Percentiles rank a stretch among this genome's conserved stretches.
These are phyloP conservation scores for Neoniphon sammara DNA, from an alignment of 2,797 vertebrate genomes.

Conservation along the genomic window DNA sequence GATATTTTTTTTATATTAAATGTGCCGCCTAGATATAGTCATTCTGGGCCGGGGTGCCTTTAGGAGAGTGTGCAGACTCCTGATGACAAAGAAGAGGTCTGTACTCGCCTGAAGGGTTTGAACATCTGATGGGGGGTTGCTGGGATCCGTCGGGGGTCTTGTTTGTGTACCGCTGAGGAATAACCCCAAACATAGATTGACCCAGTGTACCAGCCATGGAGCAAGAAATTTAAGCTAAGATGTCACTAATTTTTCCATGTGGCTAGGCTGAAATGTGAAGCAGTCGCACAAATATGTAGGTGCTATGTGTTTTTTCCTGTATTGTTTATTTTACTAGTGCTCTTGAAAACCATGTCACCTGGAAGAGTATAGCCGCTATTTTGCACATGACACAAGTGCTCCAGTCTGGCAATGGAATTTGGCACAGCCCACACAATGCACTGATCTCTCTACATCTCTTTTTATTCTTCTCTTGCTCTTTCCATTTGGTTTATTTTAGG, in stretches of 20 bases:
- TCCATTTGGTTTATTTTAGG: conserved; percentile 60
- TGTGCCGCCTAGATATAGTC: conserved; percentile 41
- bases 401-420: conserved; percentile 15
- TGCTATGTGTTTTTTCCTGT: background rate
- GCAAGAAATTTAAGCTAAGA: conserved; percentile 3
- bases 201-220: conserved; percentile 3
- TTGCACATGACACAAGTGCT: conserved; percentile 22
- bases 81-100: conserved; percentile 33
- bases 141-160: conserved; percentile 1
- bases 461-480: conserved; percentile 31
- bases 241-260: conserved; percentile 3
- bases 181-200: background rate
- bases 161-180: background rate
- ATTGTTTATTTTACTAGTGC: conserved; percentile 13
- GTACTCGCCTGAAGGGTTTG: conserved; percentile 9
- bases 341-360: conserved; percentile 61
- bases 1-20: conserved; percentile 48
- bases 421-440: conserved; percentile 11
- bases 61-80: conserved; percentile 19
- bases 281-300: conserved; percentile 1
- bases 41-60: conserved; percentile 33
- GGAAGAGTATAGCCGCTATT: conserved; percentile 66
- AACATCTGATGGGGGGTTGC: conserved; percentile 16
- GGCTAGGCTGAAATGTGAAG: conserved; percentile 1
- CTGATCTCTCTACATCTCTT: conserved; percentile 6